Percentiles rank a stretch among this genome's conserved stretches.
These are phyloP conservation scores for Perccottus glenii DNA, from an alignment of 2,113 vertebrate genomes.

Conservation along the genomic window DNA sequence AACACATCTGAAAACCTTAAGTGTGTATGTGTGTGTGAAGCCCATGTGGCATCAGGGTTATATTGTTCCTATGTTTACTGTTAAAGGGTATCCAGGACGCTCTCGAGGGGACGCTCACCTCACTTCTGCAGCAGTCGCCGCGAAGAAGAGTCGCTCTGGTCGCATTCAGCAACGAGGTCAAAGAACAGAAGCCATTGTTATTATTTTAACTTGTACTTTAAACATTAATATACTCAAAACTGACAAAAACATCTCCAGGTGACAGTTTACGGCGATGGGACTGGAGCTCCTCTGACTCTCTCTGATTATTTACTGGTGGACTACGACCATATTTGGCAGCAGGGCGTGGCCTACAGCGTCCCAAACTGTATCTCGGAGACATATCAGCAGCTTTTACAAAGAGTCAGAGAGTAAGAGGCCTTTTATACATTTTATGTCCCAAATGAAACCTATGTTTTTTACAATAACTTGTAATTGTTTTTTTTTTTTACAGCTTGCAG, in stretches of 20 bases:
- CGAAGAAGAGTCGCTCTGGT: constrained; percentile 77
- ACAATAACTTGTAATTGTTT: background rate
- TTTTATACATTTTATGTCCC: too few relatives aligned
- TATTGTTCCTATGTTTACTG: background rate
- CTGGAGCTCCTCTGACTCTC: constrained; percentile 66
- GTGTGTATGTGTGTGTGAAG: too few relatives aligned
- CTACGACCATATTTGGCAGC: constrained; percentile 74
- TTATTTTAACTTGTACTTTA: background rate
- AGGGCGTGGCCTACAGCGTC: constrained; percentile 56
- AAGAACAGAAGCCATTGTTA: background rate
- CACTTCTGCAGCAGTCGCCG: constrained; percentile 65
- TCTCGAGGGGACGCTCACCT: constrained; percentile 63
- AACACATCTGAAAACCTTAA: too few relatives aligned
- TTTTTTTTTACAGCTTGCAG: constrained; percentile 57
- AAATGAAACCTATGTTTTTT: background rate
- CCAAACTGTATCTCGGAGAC: constrained; percentile 78
- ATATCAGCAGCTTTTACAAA: constrained; percentile 42
- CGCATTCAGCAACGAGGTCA: constrained; percentile 78
- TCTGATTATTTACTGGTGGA: constrained; percentile 76
- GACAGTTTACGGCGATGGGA: constrained; percentile 80
- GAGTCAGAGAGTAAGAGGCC: constrained; percentile 65
- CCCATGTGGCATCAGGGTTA: too few relatives aligned
- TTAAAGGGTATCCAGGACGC: constrained; percentile 79
- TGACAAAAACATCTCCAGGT: constrained; percentile 56
- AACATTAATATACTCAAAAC: too few relatives aligned